A percentile compares a stretch with the other conserved stretches of the same genome.
Conservation (phyloP, 1,140 invertebrate species). For the Cherax destructor region DNA sequence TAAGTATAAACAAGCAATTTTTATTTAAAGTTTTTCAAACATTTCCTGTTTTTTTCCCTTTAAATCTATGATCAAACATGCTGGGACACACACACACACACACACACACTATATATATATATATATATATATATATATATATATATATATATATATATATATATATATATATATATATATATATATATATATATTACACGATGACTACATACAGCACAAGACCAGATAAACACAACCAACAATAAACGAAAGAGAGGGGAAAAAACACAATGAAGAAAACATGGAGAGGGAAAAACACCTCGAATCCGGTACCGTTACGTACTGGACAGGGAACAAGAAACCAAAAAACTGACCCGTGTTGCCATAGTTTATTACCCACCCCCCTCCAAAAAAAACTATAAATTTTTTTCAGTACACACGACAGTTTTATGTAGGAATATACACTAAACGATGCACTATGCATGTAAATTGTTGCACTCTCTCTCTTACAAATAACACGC, state of each 20-base stretch:
- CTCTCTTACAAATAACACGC: neutral
- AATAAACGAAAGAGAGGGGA: neutral
- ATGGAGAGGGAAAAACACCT: neutral
- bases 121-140: too few relatives aligned
- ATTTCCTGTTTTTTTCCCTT: too few relatives aligned
- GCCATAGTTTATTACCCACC: neutral
- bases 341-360: neutral
- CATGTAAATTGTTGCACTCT: neutral
- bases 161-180: too few relatives aligned
- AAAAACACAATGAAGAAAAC: neutral
- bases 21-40: too few relatives aligned
- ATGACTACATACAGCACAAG: neutral
- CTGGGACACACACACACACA: too few relatives aligned
- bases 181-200: neutral
- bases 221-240: neutral
- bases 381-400: neutral
- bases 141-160: too few relatives aligned
- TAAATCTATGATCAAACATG: too few relatives aligned
- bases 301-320: neutral
- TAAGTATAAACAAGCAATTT: too few relatives aligned
- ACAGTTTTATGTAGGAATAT: neutral
- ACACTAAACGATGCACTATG: neutral
- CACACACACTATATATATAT: too few relatives aligned
- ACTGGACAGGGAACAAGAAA: neutral
- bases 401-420: neutral